Evolutionary conservation across 2,888 invertebrate genomes (phyloP), one percentile per base, ranked within the genome.

Genomic region (Noctua pronuba): DNA sequence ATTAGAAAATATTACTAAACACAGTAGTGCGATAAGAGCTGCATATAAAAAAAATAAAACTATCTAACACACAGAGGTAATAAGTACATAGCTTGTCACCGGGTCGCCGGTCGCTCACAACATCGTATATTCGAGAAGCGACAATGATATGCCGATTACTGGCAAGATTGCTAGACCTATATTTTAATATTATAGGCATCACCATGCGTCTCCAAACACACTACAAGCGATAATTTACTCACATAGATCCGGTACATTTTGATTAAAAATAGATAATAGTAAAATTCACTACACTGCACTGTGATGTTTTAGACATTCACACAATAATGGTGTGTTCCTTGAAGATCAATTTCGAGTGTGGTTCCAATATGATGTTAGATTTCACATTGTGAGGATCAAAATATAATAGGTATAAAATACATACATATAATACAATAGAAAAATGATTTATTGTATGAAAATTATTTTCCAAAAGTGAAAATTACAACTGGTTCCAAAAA

Each of bases 161-260:
- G 91, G 90, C 91, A 90, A 86, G 90, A 92, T 92, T 88, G 88
- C 95, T 94, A 94, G 88, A 91, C 92, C 91, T 91, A 92, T 92
- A 90, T 85, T 88, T 88, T 91, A 89, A 89, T 83, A 83, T 87
- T 89, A 88, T 93, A 93, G 92, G 95, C 95, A 93, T 93, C 94
- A 92, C 91, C 96, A 96, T 96, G 96, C 96, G 92, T 93, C 90
- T 93, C 94, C 94, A 95, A 93, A 92, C 92, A 94, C 92, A 95
- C 96, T 96, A 96, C 95, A 96, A 96, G 96, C 96, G 91, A 91
- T 88, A 93, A 92, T 92, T 95, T 95, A 96, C 95, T 95, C 94
- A 96, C 95, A 95, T 94, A 92, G 88, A 94, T 95, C 94, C 95
- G 92, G 93, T 91, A 93, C 89, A 94, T 92, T 94, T 93, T 91